Evolutionary conservation across 2,888 invertebrate species (phyloP).

Genomic region (Tipula confusa): DNA sequence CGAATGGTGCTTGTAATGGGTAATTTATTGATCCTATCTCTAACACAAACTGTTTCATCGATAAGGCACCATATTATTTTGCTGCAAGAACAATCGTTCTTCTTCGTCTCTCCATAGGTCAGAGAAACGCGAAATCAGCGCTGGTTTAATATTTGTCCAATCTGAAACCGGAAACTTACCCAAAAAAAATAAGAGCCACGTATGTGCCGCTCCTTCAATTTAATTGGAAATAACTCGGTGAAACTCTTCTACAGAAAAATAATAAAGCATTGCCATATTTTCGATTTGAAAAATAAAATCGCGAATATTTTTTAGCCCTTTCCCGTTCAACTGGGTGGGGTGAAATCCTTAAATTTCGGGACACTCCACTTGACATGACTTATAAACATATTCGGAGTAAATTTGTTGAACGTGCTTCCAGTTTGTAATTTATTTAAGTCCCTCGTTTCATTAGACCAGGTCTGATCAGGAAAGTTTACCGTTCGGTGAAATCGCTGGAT

Average conservation of each 20-base stretch:
- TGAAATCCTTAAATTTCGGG: too few species aligned
- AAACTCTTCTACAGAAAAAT: neutral
- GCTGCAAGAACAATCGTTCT: neutral
- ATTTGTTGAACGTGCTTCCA: too few species aligned
- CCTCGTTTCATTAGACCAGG: too few species aligned
- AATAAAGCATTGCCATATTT: neutral
- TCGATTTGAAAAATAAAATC: neutral
- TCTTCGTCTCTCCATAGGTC: neutral
- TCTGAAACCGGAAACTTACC: too few species aligned
- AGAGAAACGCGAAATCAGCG: neutral
- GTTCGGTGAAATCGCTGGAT: too few species aligned
- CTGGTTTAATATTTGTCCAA: neutral
- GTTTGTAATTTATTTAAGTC: too few species aligned
- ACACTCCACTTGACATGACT: too few species aligned
- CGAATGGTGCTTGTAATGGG: neutral
- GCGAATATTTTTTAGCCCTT: neutral
- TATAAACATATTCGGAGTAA: too few species aligned
- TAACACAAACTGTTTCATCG: neutral
- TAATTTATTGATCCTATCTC: neutral
- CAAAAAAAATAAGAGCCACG: too few species aligned
- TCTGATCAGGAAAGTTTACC: too few species aligned
- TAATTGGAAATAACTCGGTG: neutral
- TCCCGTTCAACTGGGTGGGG: neutral
- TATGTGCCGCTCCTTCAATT: neutral
- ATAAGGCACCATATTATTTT: neutral